These are phyloP conservation scores for Hydropotes inermis DNA, from an alignment of 2,113 vertebrate species.

Conservation along the genomic window DNA sequence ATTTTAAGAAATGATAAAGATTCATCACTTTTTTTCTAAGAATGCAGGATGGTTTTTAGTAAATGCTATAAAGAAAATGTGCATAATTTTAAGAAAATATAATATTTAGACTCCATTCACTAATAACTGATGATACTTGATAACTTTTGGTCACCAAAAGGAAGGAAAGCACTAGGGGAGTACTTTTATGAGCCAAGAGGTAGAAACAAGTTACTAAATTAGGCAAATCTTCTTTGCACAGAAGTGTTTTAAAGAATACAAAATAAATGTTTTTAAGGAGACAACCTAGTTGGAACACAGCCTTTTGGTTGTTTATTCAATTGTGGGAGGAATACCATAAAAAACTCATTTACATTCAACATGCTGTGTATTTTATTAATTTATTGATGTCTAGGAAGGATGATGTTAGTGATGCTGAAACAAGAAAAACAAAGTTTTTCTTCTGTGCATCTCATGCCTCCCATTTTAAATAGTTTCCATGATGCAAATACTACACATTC, in stretches of 20 bases:
- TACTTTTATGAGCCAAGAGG: neutral
- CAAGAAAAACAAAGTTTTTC: neutral
- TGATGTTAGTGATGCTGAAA: neutral
- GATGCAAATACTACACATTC: neutral
- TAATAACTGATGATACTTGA: neutral
- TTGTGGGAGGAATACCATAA: neutral
- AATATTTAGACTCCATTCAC: neutral
- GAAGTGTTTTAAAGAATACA: neutral
- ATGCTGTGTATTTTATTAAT: neutral
- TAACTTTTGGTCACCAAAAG: neutral
- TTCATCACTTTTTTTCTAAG: neutral
- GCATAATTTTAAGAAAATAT: neutral
- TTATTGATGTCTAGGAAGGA: neutral
- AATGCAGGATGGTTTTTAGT: neutral
- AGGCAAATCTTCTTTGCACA: neutral
- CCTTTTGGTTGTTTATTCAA: neutral
- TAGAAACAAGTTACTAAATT: neutral
- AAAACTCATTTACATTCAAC: neutral
- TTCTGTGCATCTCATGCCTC: neutral
- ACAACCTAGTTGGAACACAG: neutral
- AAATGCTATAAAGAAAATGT: neutral
- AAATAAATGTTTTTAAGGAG: neutral
- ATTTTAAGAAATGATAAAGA: conserved; percentile 17
- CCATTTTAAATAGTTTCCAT: neutral
- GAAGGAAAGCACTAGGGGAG: neutral